Base-by-base conservation (phyloP, 2,797 vertebrate genomes). In the Octomys mimax region DNA sequence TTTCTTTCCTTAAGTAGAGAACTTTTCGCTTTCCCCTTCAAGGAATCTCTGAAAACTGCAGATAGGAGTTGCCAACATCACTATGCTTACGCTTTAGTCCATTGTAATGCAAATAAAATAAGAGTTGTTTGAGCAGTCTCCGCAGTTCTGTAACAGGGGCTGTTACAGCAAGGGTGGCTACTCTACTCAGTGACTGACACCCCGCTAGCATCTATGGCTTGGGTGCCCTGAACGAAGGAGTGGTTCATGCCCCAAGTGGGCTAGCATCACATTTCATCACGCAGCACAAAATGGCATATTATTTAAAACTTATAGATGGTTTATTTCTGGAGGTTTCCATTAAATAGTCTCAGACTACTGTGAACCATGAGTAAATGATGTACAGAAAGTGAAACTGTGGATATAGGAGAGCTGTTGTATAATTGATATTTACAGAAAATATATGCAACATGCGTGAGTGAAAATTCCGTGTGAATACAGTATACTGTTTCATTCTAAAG, bases 341-440 rank as follows among this genome's bases (percentile, higher is more conserved):
- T 62, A 73, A 36, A 31, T 62, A 52, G 62, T 81, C 81, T 87
- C 14, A 71, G 31, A 21, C 12, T 9, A 62, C 18, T 18, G 24
- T 62, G 79, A 70, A 33, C 26, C 28, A 68, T 36, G 13, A 33
- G 31, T 16, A 75, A 73, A 75, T 21, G 33, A 26, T 46, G 5
- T 26, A 46, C 71, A 75, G 24, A 26, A 75, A 46, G 11, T 26
- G 39, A 75, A 75, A 28, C 71, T 46, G 6, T 28, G 36, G 10
- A 42, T 26, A 75, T 39, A 18, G 10, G 36, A 16, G 33, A 3
- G n/a, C 12, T 70, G n/a, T 61, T 80, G 11, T 62, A 24, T 68
- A 75, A 61, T 77, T 85, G 46, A 73, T 73, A n/a, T 85, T 85
- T 79, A 61, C 10, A 73, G 59, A n/a, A 95, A 73, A 89, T 68